These are phyloP conservation scores for Gasterosteus aculeatus DNA, from an alignment of 2,113 vertebrate genomes.

Conservation along the genomic window DNA sequence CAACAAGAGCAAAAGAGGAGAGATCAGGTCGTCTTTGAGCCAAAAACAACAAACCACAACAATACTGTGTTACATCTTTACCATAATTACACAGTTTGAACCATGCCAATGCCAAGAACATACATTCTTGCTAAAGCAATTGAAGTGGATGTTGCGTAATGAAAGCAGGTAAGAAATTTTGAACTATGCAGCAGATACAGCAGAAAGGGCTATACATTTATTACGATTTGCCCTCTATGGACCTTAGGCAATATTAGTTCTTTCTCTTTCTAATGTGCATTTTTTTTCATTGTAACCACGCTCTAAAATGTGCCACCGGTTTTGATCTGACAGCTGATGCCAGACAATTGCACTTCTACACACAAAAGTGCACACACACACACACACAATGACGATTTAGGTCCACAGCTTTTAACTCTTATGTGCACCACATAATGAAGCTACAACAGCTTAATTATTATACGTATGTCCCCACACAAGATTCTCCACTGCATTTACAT, in stretches of 20 bases:
- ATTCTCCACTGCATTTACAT: neutral
- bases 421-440: neutral
- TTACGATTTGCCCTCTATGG: neutral
- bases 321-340: conserved; percentile 19
- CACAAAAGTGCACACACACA: neutral
- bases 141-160: neutral
- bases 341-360: neutral
- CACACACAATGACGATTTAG: conserved; percentile 8
- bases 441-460: conserved; percentile 9
- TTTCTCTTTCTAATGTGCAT: neutral
- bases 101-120: neutral
- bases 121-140: conserved; percentile 1
- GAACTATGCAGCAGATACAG: neutral
- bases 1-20: neutral
- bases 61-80: neutral
- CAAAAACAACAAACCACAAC: neutral
- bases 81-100: neutral
- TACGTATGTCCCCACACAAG: conserved; percentile 11
- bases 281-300: neutral
- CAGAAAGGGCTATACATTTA: neutral
- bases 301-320: neutral
- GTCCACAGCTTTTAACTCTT: conserved; percentile 11
- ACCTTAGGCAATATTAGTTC: neutral
- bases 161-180: neutral
- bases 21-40: neutral